Evolutionary conservation across 1,140 invertebrate species (phyloP).

Genomic region (Elymnias hypermnestra): DNA sequence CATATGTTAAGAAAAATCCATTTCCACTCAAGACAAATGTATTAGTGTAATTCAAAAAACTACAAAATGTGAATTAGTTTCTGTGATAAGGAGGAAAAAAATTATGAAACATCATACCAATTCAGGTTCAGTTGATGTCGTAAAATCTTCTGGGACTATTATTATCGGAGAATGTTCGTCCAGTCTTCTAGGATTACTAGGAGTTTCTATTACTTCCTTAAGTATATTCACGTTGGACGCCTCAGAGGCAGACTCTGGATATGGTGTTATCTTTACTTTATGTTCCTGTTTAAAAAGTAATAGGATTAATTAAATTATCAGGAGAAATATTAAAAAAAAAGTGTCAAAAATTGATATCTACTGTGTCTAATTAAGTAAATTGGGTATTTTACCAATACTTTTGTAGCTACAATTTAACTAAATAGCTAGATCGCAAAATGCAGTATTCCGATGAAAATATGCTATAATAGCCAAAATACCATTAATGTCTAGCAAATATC

Average conservation of each 20-base stretch:
- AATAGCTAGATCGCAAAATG: constrained; percentile 1
- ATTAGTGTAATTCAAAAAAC: constrained; percentile 33
- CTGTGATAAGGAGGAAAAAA: constrained; percentile 17
- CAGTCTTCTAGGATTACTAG: constrained; percentile 29
- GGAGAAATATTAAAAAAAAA: neutral
- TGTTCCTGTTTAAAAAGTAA: constrained; percentile 33
- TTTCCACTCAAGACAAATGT: constrained; percentile 33
- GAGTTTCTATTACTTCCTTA: constrained; percentile 21
- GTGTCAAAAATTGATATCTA: constrained; percentile 11
- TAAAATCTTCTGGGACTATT: constrained; percentile 29
- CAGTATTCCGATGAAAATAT: too few species aligned
- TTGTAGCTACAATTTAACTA: neutral
- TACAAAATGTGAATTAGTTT: constrained; percentile 34
- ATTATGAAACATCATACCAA: constrained; percentile 22
- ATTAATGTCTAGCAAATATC: neutral
- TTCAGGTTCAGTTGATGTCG: constrained; percentile 56
- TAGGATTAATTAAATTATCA: neutral
- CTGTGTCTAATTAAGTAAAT: constrained; percentile 8
- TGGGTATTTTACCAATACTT: constrained; percentile 12
- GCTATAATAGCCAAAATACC: too few species aligned
- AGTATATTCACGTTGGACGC: constrained; percentile 37
- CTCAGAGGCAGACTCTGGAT: constrained; percentile 46
- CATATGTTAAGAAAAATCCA: constrained; percentile 46
- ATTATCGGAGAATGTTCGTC: constrained; percentile 21
- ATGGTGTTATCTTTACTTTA: constrained; percentile 56